Conservation (phyloP, 30 jellyfish, hydroid and myxozoan species). For the Calvadosia cruxmelitensis region DNA sequence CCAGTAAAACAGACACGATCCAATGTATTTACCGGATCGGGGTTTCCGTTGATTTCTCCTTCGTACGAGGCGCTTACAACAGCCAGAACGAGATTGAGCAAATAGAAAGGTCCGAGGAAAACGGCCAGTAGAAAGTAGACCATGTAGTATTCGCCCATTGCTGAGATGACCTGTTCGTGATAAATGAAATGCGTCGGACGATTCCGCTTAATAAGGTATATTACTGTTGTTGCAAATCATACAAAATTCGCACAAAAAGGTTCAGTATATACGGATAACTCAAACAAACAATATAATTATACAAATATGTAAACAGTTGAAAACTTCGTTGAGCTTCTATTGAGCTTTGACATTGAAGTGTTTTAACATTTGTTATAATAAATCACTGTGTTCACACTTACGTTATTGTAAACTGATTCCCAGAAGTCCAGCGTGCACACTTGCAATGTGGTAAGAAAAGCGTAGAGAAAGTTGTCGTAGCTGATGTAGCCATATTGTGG, state of each 20-base stretch:
- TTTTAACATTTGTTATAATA: no score
- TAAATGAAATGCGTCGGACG: no score
- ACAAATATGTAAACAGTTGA: not conserved
- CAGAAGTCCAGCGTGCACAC: slow-evolving; percentile 93
- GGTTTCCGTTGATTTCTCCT: slow-evolving; percentile 75
- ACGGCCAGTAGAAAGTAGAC: slow-evolving; percentile 73
- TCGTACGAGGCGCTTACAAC: slow-evolving; percentile 99
- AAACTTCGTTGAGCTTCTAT: no score
- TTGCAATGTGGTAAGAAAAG: slow-evolving; percentile 87
- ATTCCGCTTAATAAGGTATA: no score
- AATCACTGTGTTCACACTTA: no score
- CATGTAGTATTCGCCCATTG: slow-evolving; percentile 92
- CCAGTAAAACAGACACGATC: no score
- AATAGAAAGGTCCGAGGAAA: slow-evolving; percentile 88
- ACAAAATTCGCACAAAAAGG: not conserved
- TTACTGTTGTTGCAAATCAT: no score
- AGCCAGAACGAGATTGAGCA: slow-evolving; percentile 87
- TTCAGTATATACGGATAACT: not conserved
- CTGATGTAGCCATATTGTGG: slow-evolving; percentile 64
- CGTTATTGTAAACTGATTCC: slow-evolving; percentile 91
- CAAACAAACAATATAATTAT: not conserved
- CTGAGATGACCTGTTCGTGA: slow-evolving; percentile 81
- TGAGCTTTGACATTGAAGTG: no score
- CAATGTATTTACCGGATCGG: slow-evolving; percentile 55
- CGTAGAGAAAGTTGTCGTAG: slow-evolving; percentile 62